Evolutionary conservation across 2,888 invertebrate genomes (phyloP).

Genomic region (Cephus pulcher): DNA sequence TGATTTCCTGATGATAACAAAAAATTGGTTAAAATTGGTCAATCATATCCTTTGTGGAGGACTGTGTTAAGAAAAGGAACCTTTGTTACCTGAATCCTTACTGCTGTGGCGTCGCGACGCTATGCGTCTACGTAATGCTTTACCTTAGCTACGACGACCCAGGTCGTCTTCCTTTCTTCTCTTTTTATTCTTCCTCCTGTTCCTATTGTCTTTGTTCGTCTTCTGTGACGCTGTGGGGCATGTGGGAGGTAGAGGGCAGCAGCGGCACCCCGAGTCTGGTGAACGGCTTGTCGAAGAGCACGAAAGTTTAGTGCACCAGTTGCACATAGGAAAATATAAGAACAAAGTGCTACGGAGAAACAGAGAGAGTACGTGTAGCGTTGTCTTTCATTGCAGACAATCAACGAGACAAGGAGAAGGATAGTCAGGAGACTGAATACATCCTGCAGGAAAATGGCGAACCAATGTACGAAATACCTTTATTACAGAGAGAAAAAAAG

Average conservation of each 20-base stretch:
- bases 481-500: conserved; percentile 1
- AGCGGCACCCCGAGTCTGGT: background rate
- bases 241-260: background rate
- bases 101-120: background rate
- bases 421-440: conserved; percentile 58
- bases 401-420: conserved; percentile 61
- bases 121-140: background rate
- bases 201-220: background rate
- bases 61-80: background rate
- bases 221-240: background rate
- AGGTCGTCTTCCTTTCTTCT: background rate
- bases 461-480: conserved; percentile 56
- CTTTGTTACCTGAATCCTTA: background rate
- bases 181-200: background rate
- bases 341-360: background rate
- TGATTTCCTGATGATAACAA: background rate
- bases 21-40: background rate
- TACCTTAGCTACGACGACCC: background rate
- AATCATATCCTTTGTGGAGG: background rate
- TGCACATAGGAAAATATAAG: background rate
- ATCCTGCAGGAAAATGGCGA: conserved; percentile 60
- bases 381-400: conserved; percentile 57
- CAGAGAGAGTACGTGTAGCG: conserved; percentile 30
- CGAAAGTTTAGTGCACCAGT: background rate
- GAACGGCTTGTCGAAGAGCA: background rate